Evolutionary conservation across 2,888 invertebrate species (phyloP), one percentile per base, ranked within the genome.

Genomic region (Dione juno): DNA sequence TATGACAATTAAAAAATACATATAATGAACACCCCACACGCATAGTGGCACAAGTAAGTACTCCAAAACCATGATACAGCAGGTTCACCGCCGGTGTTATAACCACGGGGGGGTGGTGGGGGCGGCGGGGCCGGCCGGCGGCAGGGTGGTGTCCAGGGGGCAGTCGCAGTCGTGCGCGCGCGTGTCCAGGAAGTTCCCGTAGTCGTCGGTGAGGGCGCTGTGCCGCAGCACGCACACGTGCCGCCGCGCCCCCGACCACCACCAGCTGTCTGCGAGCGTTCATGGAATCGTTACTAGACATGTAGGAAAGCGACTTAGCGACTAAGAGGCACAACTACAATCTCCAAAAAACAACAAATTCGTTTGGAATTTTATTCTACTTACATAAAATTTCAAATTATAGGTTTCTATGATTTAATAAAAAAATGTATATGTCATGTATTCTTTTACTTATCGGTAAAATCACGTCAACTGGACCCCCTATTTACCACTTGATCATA

Each of bases 171-270:
- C 86, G 82, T 84, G 90, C 73, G 84, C 78, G 71, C 88, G 88
- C 79, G 82, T 80, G 78, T 85, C 92, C 73, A 92, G 87, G 83
- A 93, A 93, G 89, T 93, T 93, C 69, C 93, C 93, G 87, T 93
- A 93, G 85, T 93, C 93, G 88, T 93, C 93, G 10, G 93, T 93
- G 58, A 93, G 88, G 73, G 92, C 85, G 77, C 86, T 83, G 88
- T 93, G 93, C 0, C 90, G 87, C 73, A 87, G 82, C 68, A 86
- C 84, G 72, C 90, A 92, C 79, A 84, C 83, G 88, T 90, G 92
- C n/a, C 90, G 88, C 71, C 87, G 81, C 52, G 81, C 86, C 65
- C 84, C 86, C 81, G 69, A 76, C 80, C 91, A 88, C 90, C 94
- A 88, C 80, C 82, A 81, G 0, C 86, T 83, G 78, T 91, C 92